Conservation (phyloP, 2,113 vertebrate species). For the Steatornis caripensis region DNA sequence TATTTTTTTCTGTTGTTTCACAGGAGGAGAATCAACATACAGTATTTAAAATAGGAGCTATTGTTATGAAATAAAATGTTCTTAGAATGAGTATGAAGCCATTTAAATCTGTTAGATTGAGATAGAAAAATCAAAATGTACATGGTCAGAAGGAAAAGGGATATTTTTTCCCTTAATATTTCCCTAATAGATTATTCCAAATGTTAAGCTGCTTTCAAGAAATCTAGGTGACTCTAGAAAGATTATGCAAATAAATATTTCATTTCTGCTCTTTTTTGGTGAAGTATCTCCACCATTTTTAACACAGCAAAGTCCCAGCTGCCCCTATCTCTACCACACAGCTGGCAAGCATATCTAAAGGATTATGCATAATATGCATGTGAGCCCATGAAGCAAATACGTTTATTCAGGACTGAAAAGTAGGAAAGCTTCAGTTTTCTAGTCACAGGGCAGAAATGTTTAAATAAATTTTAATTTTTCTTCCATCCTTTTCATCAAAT, state of each 20-base stretch:
- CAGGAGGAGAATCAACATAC: neutral
- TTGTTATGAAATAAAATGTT: neutral
- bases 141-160: neutral
- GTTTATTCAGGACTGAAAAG: slow-evolving; percentile 44
- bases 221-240: slow-evolving; percentile 67
- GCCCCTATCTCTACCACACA: slow-evolving; percentile 90
- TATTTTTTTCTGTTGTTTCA: neutral
- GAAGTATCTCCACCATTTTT: slow-evolving; percentile 44
- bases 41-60: neutral
- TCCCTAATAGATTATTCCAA: slow-evolving; percentile 73
- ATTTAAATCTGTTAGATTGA: neutral
- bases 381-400: slow-evolving; percentile 42
- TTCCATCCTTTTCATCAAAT: neutral
- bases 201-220: slow-evolving; percentile 73
- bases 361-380: slow-evolving; percentile 82
- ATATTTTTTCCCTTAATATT: slow-evolving; percentile 46
- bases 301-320: slow-evolving; percentile 73
- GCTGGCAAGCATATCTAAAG: slow-evolving; percentile 90
- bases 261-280: slow-evolving; percentile 61
- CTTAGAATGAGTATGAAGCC: neutral
- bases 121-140: slow-evolving; percentile 21
- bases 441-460: slow-evolving; percentile 46
- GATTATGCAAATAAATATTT: slow-evolving; percentile 78
- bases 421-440: slow-evolving; percentile 10
- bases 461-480: slow-evolving; percentile 39